Base-by-base conservation (phyloP, 2,888 invertebrate species). In the Herminia tarsipennalis region DNA sequence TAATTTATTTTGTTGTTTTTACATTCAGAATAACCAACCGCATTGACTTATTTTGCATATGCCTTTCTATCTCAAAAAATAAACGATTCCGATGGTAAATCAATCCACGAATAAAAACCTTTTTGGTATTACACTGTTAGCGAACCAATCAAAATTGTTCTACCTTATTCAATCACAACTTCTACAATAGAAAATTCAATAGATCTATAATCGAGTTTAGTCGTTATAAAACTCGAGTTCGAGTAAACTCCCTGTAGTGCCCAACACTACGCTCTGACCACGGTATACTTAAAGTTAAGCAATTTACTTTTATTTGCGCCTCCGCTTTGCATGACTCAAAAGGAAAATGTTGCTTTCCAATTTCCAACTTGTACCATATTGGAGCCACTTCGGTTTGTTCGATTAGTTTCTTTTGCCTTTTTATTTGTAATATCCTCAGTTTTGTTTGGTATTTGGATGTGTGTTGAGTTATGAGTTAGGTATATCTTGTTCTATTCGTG, bases 291-390 rank as follows among this genome's bases (percentile, higher is more conserved):
- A 73, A 85, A 86, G 80, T 87, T 88, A 81, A 70, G 74, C 83
- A 83, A 85, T 87, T 81, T 75, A 70, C 73, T 82, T 84, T 85
- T 83, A 83, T 85, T 83, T 74, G 65, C 75, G 67, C 70, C 74
- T 72, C 62, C 73, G 74, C 81, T 86, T 86, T 85, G 82, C 86
- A 85, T 82, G 79, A 72, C 66, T 74, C 72, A 70, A 72, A 54
- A 61, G 61, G 63, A 69, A 73, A 77, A 66, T 54, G 72, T 76
- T 70, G 70, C 78, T 81, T 81, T 83, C 78, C 86, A 84, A 87
- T 86, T 88, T 83, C 78, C 57, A 83, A 84, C 80, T 86, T 84
- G 78, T 81, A 78, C 78, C 66, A 72, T 73, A 72, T 73, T 77
- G 67, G 56, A 70, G 56, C 48, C 70, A 78, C 70, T 78, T 76